These are phyloP conservation scores for Thrips palmi DNA, from an alignment of 1,140 invertebrate species.

Conservation along the genomic window DNA sequence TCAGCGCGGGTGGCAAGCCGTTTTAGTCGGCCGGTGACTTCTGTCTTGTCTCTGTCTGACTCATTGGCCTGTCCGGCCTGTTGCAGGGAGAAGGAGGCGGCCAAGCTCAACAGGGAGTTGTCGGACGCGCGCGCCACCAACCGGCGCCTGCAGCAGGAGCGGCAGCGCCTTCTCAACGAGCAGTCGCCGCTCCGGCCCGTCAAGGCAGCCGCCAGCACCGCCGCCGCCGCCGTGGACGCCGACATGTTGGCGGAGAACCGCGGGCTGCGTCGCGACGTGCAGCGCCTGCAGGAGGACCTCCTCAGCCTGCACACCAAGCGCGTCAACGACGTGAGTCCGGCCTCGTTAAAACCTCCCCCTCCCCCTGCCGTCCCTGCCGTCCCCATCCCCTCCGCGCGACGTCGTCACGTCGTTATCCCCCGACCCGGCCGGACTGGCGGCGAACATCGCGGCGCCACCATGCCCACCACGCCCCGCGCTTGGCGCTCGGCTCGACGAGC, in stretches of 20 bases:
- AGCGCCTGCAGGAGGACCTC: constrained; percentile 39
- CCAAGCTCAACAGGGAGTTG: constrained; percentile 47
- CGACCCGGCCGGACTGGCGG: too few species aligned
- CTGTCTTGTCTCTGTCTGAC: too few species aligned
- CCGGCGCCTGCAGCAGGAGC: constrained; percentile 48
- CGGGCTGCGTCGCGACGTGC: constrained; percentile 35
- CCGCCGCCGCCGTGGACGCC: neutral
- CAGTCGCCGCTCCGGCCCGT: constrained; percentile 7
- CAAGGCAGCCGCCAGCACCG: neutral
- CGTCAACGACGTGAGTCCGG: constrained; percentile 45
- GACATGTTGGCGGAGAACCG: constrained; percentile 29
- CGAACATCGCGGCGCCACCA: too few species aligned
- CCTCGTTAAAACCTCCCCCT: too few species aligned
- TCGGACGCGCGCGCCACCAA: constrained; percentile 57
- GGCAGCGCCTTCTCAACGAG: constrained; percentile 34
- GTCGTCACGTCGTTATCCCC: too few species aligned
- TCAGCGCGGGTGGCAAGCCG: too few species aligned
- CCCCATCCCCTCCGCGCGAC: too few species aligned
- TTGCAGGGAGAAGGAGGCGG: constrained; percentile 46
- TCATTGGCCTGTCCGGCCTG: too few species aligned
- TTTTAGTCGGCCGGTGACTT: too few species aligned
- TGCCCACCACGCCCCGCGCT: too few species aligned
- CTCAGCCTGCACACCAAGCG: constrained; percentile 51
- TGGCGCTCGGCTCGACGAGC: too few species aligned
- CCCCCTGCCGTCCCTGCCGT: too few species aligned